phyloP scores from a whole-genome alignment of 2,797 vertebrate genomes.

The Takifugu rubripes region DNA sequence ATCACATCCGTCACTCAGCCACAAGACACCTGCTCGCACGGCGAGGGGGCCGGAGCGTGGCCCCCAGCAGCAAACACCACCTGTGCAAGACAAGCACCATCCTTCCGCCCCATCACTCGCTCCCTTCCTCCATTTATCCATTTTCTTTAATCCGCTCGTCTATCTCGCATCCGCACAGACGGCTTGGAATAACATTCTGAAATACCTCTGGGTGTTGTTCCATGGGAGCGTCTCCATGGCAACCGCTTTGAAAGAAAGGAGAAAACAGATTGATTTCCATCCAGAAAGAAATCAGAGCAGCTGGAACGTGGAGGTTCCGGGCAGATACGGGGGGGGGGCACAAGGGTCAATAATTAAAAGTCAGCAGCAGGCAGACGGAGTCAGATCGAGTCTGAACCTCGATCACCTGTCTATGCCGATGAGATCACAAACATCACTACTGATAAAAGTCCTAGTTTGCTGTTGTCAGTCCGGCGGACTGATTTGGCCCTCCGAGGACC shows the following conservation, averaged over 20 bases:
- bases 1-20: background rate
- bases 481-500: no score
- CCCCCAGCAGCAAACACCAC: background rate
- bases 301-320: conserved; percentile 21
- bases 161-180: conserved; percentile 1
- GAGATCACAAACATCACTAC: no score
- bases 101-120: no score
- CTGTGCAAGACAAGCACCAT: background rate
- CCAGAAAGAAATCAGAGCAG: conserved; percentile 7
- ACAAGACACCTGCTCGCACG: no score
- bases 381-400: background rate
- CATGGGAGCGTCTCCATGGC: conserved; percentile 57
- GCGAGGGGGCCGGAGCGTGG: no score
- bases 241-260: conserved; percentile 48
- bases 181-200: conserved; percentile 14
- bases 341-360: no score
- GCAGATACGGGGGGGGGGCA: background rate
- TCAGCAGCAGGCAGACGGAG: conserved; percentile 31
- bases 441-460: no score
- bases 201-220: conserved; percentile 63
- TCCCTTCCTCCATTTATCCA: background rate
- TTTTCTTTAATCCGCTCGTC: no score
- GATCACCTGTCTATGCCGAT: no score
- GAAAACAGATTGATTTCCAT: conserved; percentile 45
- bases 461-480: no score